phyloP scores from a whole-genome alignment of 2,888 invertebrate genomes.

The Cecidostiba fungosa region DNA sequence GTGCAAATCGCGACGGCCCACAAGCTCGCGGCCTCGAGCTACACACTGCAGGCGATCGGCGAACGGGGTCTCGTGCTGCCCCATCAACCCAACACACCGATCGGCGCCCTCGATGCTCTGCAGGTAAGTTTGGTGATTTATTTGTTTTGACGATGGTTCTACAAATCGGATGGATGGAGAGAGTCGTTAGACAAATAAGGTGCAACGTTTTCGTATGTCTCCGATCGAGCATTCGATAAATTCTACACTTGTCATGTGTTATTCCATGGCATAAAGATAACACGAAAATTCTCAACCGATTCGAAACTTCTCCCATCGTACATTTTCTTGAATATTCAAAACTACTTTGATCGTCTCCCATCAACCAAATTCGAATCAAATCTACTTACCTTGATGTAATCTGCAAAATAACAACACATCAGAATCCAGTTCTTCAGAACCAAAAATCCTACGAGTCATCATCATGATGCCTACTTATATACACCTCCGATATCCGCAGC shows the following conservation, averaged over 20 bases:
- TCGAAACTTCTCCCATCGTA: no score
- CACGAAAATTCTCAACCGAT: no score
- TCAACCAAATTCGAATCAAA: no score
- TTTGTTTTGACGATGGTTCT: background rate
- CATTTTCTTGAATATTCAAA: no score
- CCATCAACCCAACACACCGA: slow-evolving; percentile 88
- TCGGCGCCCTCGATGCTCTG: slow-evolving; percentile 83
- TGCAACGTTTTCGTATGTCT: no score
- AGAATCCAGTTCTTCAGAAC: background rate
- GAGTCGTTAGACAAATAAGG: no score
- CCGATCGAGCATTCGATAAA: no score
- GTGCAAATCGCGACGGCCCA: slow-evolving; percentile 87
- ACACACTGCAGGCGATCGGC: slow-evolving; percentile 85
- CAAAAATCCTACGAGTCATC: background rate
- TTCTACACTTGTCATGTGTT: no score
- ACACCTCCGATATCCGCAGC: background rate
- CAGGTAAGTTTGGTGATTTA: slow-evolving; percentile 71
- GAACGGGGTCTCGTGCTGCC: slow-evolving; percentile 83
- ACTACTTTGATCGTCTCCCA: no score
- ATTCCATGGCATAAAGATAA: no score
- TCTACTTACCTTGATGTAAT: no score
- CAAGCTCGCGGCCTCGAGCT: slow-evolving; percentile 85
- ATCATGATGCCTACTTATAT: background rate
- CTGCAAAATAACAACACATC: background rate
- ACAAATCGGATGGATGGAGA: no score